Evolutionary conservation across 1,140 invertebrate species (phyloP), one percentile per base, ranked within the genome.

Genomic region (Temnothorax longispinosus): DNA sequence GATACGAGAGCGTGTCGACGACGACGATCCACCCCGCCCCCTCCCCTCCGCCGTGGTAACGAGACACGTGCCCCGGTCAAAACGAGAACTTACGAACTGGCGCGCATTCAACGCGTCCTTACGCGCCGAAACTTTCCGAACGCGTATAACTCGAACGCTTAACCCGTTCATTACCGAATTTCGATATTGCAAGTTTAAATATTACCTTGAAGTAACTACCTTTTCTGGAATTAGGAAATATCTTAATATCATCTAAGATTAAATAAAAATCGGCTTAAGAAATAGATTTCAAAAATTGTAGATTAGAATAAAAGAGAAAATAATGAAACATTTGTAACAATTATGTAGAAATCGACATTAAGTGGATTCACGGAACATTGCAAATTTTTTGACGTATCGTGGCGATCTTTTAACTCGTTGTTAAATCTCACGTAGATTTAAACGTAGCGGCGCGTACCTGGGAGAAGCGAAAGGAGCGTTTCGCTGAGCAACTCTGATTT

Each of bases 31-130:
- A 44, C 13, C n/a, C 38, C 35, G 3, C 47, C 47, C 47, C 11
- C 47, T 13, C 47, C 41, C 8, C 7, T 8, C 7, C 47, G 1
- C 27, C 35, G 27, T 7, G 54, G 13, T 81, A 81, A 81, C 77
- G 64, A 81, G 77, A 81, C 77, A 78, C 76, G 58, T 78, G 76
- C 58, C 41, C 18, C 76, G n/a, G 7, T 44, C 54, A 32, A 81
- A 44, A 38, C 67, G 78, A 38, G 67, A 82, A 82, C 52, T 82
- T 58, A 35, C 38, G 38, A 82, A 82, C 71, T 58, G 67, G 2
- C 65, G 77, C 64, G 77, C 35, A 81, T 81, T 81, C 78, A 72
- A 72, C 52, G 78, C 78, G 18, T 47, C 67, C 50, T 72, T 74
- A 38, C 67, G 52, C 80, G 65, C 52, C 10, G 18, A 84, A 81